Evolutionary conservation across 2,113 vertebrate genomes (phyloP).

Genomic region (Brachyistius frenatus): DNA sequence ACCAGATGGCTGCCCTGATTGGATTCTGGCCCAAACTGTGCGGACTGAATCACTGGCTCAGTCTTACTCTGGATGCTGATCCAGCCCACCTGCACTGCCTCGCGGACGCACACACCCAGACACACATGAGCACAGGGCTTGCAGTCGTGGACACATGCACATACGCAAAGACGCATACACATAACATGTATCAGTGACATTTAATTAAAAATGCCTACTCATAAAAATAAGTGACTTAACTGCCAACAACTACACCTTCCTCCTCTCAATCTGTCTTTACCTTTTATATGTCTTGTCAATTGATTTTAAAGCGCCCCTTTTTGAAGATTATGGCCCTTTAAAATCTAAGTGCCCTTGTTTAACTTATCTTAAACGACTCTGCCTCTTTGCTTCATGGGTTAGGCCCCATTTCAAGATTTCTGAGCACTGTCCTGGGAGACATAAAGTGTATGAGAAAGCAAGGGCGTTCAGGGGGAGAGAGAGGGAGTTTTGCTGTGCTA

Average conservation of each 20-base stretch:
- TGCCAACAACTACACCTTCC: conserved; percentile 57
- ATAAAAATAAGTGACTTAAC: conserved; percentile 68
- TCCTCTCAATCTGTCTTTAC: conserved; percentile 70
- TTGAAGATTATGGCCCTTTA: conserved; percentile 82
- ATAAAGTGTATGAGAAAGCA: conserved; percentile 80
- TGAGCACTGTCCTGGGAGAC: conserved; percentile 83
- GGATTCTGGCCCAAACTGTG: conserved; percentile 79
- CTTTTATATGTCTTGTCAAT: conserved; percentile 80
- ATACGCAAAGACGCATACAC: background rate
- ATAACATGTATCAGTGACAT: conserved; percentile 50
- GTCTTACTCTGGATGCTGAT: conserved; percentile 77
- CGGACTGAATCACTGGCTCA: conserved; percentile 78
- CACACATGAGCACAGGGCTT: conserved; percentile 18
- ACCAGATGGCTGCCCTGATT: conserved; percentile 83
- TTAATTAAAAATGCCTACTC: conserved; percentile 64
- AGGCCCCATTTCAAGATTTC: conserved; percentile 82
- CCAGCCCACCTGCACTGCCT: conserved; percentile 71
- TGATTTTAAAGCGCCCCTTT: conserved; percentile 79
- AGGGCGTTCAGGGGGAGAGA: conserved; percentile 61
- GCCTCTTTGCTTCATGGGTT: conserved; percentile 78
- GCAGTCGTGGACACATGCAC: conserved; percentile 11
- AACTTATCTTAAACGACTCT: conserved; percentile 83
- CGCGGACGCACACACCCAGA: conserved; percentile 50
- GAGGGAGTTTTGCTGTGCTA: conserved; percentile 48
- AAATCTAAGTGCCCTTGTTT: conserved; percentile 84